phyloP scores from a whole-genome alignment of 1,140 invertebrate species.

The Lepidotrigona ventralis region DNA sequence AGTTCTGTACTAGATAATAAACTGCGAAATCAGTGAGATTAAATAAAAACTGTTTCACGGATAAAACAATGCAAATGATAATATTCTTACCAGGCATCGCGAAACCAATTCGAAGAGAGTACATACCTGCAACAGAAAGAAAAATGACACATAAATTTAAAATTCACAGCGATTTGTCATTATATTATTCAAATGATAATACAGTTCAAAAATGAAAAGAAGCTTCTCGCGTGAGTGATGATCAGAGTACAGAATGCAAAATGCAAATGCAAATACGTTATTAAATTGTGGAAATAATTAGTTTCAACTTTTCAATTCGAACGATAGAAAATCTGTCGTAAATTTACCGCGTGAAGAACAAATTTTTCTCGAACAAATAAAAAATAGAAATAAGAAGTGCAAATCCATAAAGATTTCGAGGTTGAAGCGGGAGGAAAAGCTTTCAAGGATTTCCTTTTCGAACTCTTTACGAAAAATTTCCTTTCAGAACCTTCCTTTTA shows the following conservation, averaged over 20 bases:
- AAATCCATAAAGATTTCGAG: background rate
- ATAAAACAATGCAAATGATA: background rate
- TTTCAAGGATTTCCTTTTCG: background rate
- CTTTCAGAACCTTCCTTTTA: background rate
- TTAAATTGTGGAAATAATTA: background rate
- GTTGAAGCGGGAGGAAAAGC: background rate
- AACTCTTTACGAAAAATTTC: background rate
- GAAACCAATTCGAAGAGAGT: background rate
- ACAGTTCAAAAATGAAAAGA: background rate
- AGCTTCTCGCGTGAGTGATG: too few species aligned
- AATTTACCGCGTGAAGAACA: too few species aligned
- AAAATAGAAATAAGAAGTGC: background rate
- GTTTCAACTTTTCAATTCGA: background rate
- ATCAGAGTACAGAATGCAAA: too few species aligned
- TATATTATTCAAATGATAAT: background rate
- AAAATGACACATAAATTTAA: background rate
- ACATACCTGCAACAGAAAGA: conserved; percentile 25
- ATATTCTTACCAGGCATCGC: background rate
- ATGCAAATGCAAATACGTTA: too few species aligned
- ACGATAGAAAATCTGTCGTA: background rate
- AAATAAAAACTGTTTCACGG: background rate
- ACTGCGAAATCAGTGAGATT: background rate
- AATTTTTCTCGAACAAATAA: background rate
- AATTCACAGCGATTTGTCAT: background rate
- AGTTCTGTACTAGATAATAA: background rate